A percentile compares a stretch with the other conserved stretches of the same genome.
phyloP scores from a whole-genome alignment of 1,140 invertebrate genomes.

The Chelonus insularis region DNA sequence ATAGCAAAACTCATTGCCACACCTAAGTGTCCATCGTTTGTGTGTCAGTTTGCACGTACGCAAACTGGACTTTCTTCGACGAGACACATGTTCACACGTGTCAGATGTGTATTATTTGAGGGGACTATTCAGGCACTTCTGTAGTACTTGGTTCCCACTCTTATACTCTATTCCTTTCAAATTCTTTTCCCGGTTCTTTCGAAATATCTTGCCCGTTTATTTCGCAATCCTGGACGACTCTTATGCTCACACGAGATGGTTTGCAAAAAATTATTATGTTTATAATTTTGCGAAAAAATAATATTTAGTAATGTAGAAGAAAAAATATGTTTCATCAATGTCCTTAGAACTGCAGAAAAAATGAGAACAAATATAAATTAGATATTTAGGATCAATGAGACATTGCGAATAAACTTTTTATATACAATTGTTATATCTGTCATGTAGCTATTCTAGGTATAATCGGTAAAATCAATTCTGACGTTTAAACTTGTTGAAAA shows the following conservation, averaged over 20 bases:
- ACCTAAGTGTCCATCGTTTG: constrained; percentile 7
- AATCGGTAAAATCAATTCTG: no score
- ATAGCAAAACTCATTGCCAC: constrained; percentile 8
- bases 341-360: no score
- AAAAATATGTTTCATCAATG: no score
- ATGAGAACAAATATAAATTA: no score
- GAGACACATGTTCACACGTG: constrained; percentile 15
- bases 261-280: background rate
- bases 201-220: background rate
- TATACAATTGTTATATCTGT: no score
- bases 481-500: no score
- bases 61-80: constrained; percentile 18
- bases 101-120: background rate
- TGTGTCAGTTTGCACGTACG: constrained; percentile 20
- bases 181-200: constrained; percentile 10
- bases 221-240: background rate
- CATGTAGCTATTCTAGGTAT: no score
- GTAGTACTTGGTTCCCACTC: background rate
- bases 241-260: background rate
- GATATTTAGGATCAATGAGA: no score
- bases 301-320: no score
- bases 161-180: background rate
- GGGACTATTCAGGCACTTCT: background rate
- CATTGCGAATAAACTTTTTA: no score
- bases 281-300: background rate